Percentiles rank a stretch among this genome's conserved stretches.
phyloP scores from a whole-genome alignment of 2,888 invertebrate species.

The Frankliniella intonsa region DNA sequence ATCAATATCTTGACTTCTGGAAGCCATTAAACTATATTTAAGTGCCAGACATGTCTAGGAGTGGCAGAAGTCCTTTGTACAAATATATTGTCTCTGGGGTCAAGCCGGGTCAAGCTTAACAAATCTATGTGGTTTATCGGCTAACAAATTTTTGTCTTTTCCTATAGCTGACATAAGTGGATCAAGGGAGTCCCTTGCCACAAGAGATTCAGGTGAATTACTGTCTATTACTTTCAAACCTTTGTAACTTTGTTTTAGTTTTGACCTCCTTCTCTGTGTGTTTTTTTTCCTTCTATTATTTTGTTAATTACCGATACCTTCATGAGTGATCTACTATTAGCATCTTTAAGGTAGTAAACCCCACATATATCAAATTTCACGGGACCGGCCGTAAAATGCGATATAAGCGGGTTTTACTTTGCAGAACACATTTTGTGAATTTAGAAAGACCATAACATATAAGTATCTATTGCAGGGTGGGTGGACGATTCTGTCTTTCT shows the following conservation, averaged over 20 bases:
- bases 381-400: too few species aligned
- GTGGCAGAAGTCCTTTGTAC: not conserved
- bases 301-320: too few species aligned
- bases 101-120: too few species aligned
- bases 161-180: constrained; percentile 68
- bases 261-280: not conserved
- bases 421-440: too few species aligned
- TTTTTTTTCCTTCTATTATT: not conserved
- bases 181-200: constrained; percentile 73
- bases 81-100: too few species aligned
- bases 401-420: too few species aligned
- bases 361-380: too few species aligned
- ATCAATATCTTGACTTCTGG: constrained; percentile 1
- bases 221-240: constrained; percentile 13
- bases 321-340: too few species aligned
- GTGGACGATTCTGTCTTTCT: constrained; percentile 44
- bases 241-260: not conserved
- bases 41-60: not conserved
- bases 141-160: constrained; percentile 29
- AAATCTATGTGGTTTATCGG: constrained; percentile 18
- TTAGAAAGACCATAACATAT: too few species aligned
- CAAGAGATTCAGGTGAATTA: constrained; percentile 70
- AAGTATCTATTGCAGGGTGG: constrained; percentile 39
- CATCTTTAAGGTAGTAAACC: too few species aligned
- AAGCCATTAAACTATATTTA: not conserved